phyloP scores from a whole-genome alignment of 2,888 invertebrate species.

The Drepana falcataria region DNA sequence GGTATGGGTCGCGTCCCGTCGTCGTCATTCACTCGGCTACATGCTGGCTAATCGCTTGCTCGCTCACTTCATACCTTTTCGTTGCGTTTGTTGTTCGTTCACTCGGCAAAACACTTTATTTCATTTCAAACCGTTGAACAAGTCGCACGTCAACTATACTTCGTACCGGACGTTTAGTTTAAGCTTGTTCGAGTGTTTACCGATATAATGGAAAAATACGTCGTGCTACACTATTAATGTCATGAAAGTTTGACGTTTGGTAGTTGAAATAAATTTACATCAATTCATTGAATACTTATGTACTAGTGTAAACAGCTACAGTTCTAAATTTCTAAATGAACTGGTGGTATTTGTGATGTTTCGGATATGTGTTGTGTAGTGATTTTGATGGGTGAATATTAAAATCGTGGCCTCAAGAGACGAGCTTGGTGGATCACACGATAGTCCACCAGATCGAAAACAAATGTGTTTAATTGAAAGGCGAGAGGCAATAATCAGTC shows the following conservation, averaged over 20 bases:
- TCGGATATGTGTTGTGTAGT: constrained; percentile 12
- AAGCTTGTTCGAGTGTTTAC: too few species aligned
- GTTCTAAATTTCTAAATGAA: too few species aligned
- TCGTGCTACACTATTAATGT: constrained; percentile 2
- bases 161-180: constrained; percentile 1
- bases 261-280: background rate
- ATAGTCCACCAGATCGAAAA: constrained; percentile 34
- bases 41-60: constrained; percentile 5
- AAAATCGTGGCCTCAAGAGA: constrained; percentile 49
- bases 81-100: background rate
- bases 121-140: constrained; percentile 5
- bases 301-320: too few species aligned
- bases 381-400: constrained; percentile 16
- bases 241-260: constrained; percentile 3
- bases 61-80: constrained; percentile 4
- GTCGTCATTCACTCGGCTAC: too few species aligned
- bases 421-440: constrained; percentile 38
- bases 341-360: constrained; percentile 4
- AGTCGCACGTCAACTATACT: constrained; percentile 5
- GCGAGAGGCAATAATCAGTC: constrained; percentile 39
- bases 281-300: too few species aligned
- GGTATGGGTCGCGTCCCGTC: constrained; percentile 1
- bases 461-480: constrained; percentile 58
- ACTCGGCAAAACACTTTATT: background rate
- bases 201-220: background rate